Evolutionary conservation across 2,888 invertebrate genomes (phyloP).

Genomic region (Dichetophora obliterata): DNA sequence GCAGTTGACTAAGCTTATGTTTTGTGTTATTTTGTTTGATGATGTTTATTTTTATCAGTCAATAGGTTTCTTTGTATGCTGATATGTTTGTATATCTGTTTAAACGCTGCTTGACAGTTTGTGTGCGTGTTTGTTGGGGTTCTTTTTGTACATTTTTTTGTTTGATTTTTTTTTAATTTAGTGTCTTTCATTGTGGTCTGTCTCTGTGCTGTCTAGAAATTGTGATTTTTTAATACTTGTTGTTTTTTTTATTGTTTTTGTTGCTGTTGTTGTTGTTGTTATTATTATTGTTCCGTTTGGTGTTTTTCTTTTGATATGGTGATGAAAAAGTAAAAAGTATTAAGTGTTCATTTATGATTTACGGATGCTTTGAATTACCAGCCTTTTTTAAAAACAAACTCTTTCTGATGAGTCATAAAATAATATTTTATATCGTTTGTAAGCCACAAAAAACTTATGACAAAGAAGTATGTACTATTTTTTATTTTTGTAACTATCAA

Average conservation of each 20-base stretch:
- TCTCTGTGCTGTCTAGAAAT: conserved; percentile 23
- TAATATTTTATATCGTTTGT: too few relatives aligned
- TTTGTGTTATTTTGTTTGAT: conserved; percentile 13
- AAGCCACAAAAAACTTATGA: too few relatives aligned
- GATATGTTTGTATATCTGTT: neutral
- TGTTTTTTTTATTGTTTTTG: conserved; percentile 20
- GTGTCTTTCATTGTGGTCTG: neutral
- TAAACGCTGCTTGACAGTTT: neutral
- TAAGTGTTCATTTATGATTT: conserved; percentile 2
- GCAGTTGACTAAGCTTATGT: neutral
- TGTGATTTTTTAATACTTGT: conserved; percentile 2
- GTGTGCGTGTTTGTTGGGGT: neutral
- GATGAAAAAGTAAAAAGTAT: neutral
- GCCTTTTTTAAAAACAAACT: too few relatives aligned
- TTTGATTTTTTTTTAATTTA: neutral
- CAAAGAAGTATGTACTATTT: too few relatives aligned
- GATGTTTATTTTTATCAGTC: conserved; percentile 32
- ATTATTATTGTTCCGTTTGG: neutral
- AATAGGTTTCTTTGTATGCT: conserved; percentile 21
- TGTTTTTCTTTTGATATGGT: neutral
- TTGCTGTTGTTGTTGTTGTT: conserved; percentile 6
- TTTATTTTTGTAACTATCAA: too few relatives aligned
- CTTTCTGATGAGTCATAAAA: too few relatives aligned
- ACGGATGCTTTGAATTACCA: too few relatives aligned
- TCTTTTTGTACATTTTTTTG: neutral